phyloP scores from a whole-genome alignment of 2,797 vertebrate species.

The Gambelia wislizenii region DNA sequence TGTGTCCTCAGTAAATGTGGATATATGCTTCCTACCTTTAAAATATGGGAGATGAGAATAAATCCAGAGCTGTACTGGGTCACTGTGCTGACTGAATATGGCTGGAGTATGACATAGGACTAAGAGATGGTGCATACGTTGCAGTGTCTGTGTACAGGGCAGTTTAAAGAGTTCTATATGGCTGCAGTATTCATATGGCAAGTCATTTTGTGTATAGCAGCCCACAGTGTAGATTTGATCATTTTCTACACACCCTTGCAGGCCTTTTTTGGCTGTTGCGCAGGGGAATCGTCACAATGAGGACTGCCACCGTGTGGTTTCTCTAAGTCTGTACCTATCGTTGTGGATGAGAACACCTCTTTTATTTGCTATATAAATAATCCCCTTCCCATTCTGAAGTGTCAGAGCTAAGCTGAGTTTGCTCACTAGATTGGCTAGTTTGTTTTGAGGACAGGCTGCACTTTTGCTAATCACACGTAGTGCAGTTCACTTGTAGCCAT shows the following conservation, averaged over 20 bases:
- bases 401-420: not conserved
- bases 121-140: not conserved
- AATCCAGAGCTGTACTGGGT: not conserved
- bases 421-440: not conserved
- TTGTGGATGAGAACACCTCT: not conserved
- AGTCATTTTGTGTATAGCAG: not conserved
- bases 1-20: not conserved
- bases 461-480: not conserved
- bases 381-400: not conserved
- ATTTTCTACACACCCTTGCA: not conserved
- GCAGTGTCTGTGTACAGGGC: too few species aligned
- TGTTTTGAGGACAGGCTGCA: not conserved
- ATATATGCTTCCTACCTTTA: not conserved
- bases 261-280: conserved; percentile 1
- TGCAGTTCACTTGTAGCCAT: not conserved
- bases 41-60: not conserved
- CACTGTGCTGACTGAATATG: not conserved
- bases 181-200: not conserved
- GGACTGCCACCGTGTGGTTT: not conserved
- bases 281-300: not conserved
- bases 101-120: not conserved
- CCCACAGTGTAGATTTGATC: not conserved
- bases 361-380: not conserved
- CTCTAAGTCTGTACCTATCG: not conserved
- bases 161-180: not conserved